phyloP scores from a whole-genome alignment of 2,113 vertebrate species.

The Sporophila hypoxantha region DNA sequence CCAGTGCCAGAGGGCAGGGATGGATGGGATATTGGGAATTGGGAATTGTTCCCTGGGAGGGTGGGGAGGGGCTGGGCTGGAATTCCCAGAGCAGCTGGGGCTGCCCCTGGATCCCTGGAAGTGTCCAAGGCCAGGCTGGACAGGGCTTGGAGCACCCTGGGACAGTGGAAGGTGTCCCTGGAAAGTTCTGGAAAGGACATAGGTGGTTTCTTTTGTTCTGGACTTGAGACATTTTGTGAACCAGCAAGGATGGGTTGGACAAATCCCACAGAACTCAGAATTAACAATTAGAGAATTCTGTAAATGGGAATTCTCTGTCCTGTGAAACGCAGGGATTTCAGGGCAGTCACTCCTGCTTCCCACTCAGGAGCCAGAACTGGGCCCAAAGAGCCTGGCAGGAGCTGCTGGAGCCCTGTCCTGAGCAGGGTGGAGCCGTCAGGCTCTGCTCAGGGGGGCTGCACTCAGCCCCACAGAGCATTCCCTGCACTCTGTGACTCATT shows the following conservation, averaged over 20 bases:
- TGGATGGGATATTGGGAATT: neutral
- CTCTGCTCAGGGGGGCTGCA: neutral
- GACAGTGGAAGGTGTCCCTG: neutral
- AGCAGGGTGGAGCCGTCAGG: neutral
- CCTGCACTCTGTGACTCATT: neutral
- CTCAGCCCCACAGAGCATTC: neutral
- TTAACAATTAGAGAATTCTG: too few species aligned
- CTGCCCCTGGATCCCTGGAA: neutral
- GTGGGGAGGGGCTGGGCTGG: neutral
- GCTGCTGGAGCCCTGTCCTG: too few species aligned
- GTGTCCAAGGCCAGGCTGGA: neutral
- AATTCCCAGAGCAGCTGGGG: neutral
- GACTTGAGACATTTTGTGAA: neutral
- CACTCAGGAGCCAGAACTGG: neutral
- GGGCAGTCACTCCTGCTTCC: neutral
- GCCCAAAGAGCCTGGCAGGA: neutral
- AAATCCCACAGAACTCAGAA: neutral
- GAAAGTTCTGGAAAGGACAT: neutral
- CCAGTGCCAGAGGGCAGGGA: neutral
- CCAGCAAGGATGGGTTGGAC: neutral
- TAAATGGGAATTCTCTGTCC: neutral
- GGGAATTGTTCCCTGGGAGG: neutral
- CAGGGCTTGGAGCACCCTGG: neutral
- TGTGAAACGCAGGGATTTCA: neutral
- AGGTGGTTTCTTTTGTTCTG: neutral